phyloP scores from a whole-genome alignment of 2,113 vertebrate species.

The Phrynosoma blainvillii region DNA sequence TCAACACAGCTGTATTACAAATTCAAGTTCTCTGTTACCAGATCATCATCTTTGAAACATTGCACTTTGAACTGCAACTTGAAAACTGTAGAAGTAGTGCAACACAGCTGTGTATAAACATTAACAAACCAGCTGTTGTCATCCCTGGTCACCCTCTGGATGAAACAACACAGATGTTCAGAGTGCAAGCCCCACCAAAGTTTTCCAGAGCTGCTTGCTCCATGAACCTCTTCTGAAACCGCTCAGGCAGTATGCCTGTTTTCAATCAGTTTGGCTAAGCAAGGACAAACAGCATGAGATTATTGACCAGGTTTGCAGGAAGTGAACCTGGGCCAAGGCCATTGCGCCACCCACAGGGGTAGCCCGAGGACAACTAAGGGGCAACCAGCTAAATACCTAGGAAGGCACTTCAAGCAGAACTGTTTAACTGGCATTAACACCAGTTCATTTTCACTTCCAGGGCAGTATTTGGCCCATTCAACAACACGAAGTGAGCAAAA shows the following conservation, averaged over 20 bases:
- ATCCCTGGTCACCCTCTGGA: too few species aligned
- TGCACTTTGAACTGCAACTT: neutral
- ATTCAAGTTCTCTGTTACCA: neutral
- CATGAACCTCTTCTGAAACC: too few species aligned
- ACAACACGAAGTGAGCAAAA: neutral
- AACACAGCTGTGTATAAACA: neutral
- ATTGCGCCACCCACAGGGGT: neutral
- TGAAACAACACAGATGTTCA: neutral
- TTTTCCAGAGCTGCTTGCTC: neutral
- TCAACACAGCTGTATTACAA: neutral
- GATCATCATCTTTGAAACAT: neutral
- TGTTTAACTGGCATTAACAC: too few species aligned
- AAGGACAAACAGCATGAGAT: neutral
- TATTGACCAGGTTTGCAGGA: neutral
- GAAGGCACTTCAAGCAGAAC: too few species aligned
- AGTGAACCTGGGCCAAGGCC: neutral
- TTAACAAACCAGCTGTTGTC: neutral
- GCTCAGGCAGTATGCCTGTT: too few species aligned
- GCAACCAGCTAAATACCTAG: too few species aligned
- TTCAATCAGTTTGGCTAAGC: neutral
- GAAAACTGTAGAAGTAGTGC: neutral
- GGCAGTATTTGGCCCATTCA: too few species aligned
- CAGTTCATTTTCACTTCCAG: neutral
- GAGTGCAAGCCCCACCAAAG: neutral
- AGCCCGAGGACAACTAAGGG: too few species aligned